Conservation (phyloP, 2,797 vertebrate species). For the Acanthopagrus latus region DNA sequence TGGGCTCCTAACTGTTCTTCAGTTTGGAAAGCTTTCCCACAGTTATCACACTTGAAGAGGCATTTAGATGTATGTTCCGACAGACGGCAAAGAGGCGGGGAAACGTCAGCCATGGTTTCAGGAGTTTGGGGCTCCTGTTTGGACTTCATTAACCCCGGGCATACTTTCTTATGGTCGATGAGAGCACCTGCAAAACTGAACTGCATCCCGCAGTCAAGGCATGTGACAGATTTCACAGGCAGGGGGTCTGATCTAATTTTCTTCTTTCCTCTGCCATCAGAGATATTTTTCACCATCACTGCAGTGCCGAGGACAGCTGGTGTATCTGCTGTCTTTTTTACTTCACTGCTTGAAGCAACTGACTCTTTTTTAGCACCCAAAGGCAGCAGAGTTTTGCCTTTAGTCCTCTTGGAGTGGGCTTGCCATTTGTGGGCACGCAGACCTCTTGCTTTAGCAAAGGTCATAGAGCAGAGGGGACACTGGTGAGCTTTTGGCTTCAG, state of each 20-base stretch:
- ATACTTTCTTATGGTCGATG: slow-evolving; percentile 63
- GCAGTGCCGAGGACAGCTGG: background rate
- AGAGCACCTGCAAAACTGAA: slow-evolving; percentile 59
- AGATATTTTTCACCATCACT: slow-evolving; percentile 2
- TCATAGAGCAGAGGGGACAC: slow-evolving; percentile 81
- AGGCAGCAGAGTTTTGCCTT: slow-evolving; percentile 32
- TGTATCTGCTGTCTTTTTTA: background rate
- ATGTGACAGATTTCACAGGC: slow-evolving; percentile 41
- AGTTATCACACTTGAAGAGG: slow-evolving; percentile 86
- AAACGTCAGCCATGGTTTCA: slow-evolving; percentile 51
- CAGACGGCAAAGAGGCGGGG: slow-evolving; percentile 23
- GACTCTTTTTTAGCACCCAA: slow-evolving; percentile 1
- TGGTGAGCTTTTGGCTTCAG: slow-evolving; percentile 63
- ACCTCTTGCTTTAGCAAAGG: slow-evolving; percentile 81
- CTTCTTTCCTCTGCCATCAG: slow-evolving; percentile 22
- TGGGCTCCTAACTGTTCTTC: slow-evolving; percentile 80
- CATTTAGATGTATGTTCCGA: slow-evolving; percentile 73
- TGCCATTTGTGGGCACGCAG: slow-evolving; percentile 86
- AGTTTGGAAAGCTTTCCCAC: slow-evolving; percentile 86
- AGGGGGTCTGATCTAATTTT: background rate
- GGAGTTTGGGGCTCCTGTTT: slow-evolving; percentile 41
- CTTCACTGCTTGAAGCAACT: background rate
- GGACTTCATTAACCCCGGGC: slow-evolving; percentile 35
- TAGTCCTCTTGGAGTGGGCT: slow-evolving; percentile 72
- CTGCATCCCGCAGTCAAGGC: slow-evolving; percentile 61